Base-by-base conservation (phyloP, 1,140 invertebrate genomes). In the Drosophila pachea region DNA sequence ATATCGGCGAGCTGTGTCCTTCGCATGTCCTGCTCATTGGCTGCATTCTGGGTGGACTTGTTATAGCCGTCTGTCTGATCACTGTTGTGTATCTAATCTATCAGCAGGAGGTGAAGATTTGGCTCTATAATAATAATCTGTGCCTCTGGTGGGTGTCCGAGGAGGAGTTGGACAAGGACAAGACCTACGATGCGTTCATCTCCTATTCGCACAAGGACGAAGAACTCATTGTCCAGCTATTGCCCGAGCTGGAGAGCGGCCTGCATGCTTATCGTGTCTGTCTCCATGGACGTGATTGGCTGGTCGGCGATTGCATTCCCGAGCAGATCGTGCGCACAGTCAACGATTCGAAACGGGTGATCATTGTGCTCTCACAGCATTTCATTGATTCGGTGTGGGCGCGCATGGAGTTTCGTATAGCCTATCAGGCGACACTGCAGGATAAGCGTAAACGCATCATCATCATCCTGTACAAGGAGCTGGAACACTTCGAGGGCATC, bases 311-410 rank as follows among this genome's bases (percentile, higher is more conserved):
- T 59, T 93, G 92, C 87, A 96, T 97, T 73, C 92, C 94, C 0
- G 93, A 88, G 67, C 95, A 97, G 88, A 97, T 98, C 56, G 91
- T 93, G 0, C 90, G 92, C 7, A 95, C 95, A 0, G 95, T 98
- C 0, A 91, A 94, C 43, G 91, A 93, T 14, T 97, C 96, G 1
- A 91, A 93, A 74, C 90, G 96, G 36, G 97, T 96, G 0, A 92
- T 98, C 62, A 93, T 98, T 1, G 91, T 98, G 0, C 78, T 98
- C 1, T 97, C 96, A 0, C 92, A 93, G 11, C 93, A 94, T 68
- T 98, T 97, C 77, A 81, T 97, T 1, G 91, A 94, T 38, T 97
- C 95, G 43, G 91, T 94, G 9, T 98, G 96, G 96, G 95, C 94
- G 9, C 92, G 92, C 77, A 92, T 96, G 89, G 96, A 97, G 90